These are phyloP conservation scores for Pyralis farinalis DNA, from an alignment of 2,888 invertebrate species.

Conservation along the genomic window DNA sequence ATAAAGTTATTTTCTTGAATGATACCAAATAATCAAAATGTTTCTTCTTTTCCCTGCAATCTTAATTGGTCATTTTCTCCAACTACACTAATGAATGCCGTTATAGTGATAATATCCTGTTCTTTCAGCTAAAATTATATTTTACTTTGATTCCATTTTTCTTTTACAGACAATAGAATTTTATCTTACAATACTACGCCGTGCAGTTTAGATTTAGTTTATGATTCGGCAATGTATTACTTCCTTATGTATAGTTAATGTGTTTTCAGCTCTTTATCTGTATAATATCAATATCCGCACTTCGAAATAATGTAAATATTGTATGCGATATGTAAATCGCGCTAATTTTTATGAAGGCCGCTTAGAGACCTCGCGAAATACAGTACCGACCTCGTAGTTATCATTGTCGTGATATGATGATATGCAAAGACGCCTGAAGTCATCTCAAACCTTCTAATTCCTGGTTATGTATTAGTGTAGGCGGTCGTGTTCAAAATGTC, in stretches of 20 bases:
- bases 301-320: conserved; percentile 43
- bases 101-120: too few relatives aligned
- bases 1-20: too few relatives aligned
- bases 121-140: too few relatives aligned
- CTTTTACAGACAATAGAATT: too few relatives aligned
- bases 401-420: conserved; percentile 67
- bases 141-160: too few relatives aligned
- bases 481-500: conserved; percentile 22
- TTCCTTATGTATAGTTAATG: neutral
- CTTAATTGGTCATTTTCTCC: too few relatives aligned
- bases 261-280: neutral
- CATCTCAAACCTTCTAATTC: conserved; percentile 38
- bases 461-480: neutral
- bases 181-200: too few relatives aligned
- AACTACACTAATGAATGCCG: too few relatives aligned
- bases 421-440: conserved; percentile 51
- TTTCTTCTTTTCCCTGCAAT: too few relatives aligned
- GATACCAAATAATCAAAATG: too few relatives aligned
- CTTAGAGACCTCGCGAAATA: conserved; percentile 63
- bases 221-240: neutral
- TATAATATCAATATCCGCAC: conserved; percentile 9
- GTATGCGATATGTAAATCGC: conserved; percentile 61
- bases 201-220: too few relatives aligned
- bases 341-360: conserved; percentile 73
- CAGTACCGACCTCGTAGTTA: conserved; percentile 67